Evolutionary conservation across 1,140 invertebrate species (phyloP).

Genomic region (Gryllus bimaculatus): DNA sequence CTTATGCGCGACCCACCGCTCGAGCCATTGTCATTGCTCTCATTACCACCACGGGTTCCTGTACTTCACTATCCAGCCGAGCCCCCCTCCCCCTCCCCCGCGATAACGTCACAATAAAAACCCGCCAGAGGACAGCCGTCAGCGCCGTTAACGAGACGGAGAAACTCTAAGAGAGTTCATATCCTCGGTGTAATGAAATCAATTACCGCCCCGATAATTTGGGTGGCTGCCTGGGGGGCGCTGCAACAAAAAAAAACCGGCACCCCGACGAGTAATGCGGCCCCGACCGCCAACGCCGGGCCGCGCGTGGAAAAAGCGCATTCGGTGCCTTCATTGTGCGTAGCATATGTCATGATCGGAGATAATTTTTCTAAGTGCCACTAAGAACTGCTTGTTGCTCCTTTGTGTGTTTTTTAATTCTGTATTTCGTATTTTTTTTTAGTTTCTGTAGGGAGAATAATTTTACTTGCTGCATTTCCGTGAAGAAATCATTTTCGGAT

Average conservation of each 20-base stretch:
- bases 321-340: neutral
- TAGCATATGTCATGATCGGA: neutral
- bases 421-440: too few species aligned
- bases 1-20: too few species aligned
- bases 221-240: neutral
- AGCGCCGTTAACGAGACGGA: neutral
- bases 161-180: neutral
- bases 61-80: too few species aligned
- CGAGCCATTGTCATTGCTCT: too few species aligned
- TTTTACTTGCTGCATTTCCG: too few species aligned
- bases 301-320: neutral
- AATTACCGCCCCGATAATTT: neutral
- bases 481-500: too few species aligned
- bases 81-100: too few species aligned
- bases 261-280: neutral
- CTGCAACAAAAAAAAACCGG: neutral
- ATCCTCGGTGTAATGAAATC: neutral
- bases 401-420: too few species aligned
- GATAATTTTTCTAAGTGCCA: neutral
- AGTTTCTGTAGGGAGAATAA: too few species aligned
- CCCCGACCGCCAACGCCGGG: neutral
- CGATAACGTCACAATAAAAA: neutral
- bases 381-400: too few species aligned
- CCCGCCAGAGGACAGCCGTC: neutral
- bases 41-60: too few species aligned